A percentile compares a stretch with the other conserved stretches of the same genome.
Evolutionary conservation across 1,140 invertebrate genomes (phyloP).

Genomic region (Bombus terrestris): DNA sequence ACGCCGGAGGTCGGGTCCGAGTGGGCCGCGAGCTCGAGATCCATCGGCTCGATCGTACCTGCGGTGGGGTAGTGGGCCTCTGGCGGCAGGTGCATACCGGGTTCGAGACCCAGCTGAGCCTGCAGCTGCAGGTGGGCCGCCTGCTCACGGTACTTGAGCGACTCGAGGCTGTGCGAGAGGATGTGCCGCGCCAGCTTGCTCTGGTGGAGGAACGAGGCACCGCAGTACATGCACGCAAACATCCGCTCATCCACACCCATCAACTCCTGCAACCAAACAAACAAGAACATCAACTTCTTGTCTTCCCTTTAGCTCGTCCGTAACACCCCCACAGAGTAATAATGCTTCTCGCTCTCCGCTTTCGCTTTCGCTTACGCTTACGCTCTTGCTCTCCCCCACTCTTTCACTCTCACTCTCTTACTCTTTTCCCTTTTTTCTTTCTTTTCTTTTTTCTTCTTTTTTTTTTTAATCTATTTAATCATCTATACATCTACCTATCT

Average conservation of each 20-base stretch:
- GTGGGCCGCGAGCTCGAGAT: conserved; percentile 81
- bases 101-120: conserved; percentile 79
- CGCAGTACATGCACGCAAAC: conserved; percentile 93
- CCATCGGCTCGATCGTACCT: conserved; percentile 80
- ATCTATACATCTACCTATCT: conserved; percentile 44
- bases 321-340: conserved; percentile 58
- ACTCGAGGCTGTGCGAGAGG: conserved; percentile 92
- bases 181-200: conserved; percentile 94
- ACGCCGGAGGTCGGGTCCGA: conserved; percentile 87
- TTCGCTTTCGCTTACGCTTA: conserved; percentile 29
- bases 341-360: conserved; percentile 40
- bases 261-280: conserved; percentile 95
- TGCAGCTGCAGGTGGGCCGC: conserved; percentile 84
- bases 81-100: conserved; percentile 78
- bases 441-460: background rate
- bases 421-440: conserved; percentile 40
- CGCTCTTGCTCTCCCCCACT: conserved; percentile 32
- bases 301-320: conserved; percentile 60
- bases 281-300: conserved; percentile 96
- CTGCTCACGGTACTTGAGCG: conserved; percentile 91
- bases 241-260: conserved; percentile 88
- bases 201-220: conserved; percentile 92
- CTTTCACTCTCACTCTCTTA: conserved; percentile 31
- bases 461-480: background rate
- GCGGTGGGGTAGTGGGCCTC: conserved; percentile 82